phyloP scores from a whole-genome alignment of 2,888 invertebrate genomes.

The Allolobophora icterica region DNA sequence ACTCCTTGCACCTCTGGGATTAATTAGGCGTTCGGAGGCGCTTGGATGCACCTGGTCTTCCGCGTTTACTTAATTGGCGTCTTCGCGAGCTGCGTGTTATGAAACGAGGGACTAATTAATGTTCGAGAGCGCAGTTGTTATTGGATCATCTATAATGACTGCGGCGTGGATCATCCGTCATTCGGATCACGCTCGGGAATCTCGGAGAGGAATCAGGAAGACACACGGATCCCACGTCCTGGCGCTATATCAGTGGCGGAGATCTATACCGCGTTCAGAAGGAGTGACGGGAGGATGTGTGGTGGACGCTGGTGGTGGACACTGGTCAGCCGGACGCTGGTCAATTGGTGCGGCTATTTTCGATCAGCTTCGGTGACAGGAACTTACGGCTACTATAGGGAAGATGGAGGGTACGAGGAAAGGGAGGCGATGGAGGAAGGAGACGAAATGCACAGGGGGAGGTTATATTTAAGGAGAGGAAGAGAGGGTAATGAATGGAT shows the following conservation, averaged over 20 bases:
- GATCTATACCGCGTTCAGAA: background rate
- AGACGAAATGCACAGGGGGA: background rate
- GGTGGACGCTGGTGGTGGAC: background rate
- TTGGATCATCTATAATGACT: background rate
- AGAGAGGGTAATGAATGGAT: background rate
- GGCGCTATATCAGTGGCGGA: background rate
- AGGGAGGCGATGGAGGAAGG: background rate
- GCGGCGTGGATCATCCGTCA: background rate
- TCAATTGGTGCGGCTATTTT: slow-evolving; percentile 9
- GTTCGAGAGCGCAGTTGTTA: too few relatives aligned
- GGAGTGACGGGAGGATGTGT: background rate
- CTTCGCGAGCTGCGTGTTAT: background rate
- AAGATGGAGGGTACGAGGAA: background rate
- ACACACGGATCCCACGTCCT: background rate
- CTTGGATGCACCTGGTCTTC: background rate
- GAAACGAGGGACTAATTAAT: background rate
- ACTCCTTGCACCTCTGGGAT: background rate
- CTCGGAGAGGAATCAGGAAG: background rate
- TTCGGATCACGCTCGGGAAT: background rate
- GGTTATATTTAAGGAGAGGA: background rate
- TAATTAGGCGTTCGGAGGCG: background rate
- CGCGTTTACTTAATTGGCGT: background rate
- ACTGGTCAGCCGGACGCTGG: background rate
- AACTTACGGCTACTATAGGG: background rate
- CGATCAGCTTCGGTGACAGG: slow-evolving; percentile 9